Evolutionary conservation across 1,140 invertebrate genomes (phyloP).

Genomic region (Bathynomus jamesi): DNA sequence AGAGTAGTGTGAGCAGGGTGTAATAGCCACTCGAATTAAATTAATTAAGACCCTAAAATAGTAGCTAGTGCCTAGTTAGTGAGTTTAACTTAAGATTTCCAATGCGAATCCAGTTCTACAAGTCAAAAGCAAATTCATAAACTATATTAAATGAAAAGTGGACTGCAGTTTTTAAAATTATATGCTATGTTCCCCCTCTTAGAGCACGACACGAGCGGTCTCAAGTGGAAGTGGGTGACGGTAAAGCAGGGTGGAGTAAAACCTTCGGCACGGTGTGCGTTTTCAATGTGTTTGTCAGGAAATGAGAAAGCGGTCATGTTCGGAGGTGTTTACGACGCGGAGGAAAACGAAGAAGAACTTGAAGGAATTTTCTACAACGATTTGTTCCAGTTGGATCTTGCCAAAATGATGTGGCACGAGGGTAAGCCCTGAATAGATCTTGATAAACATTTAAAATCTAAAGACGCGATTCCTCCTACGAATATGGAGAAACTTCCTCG

Average conservation of each 20-base stretch:
- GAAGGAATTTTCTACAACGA: constrained; percentile 75
- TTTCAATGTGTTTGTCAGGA: constrained; percentile 48
- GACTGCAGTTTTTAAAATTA: too few species aligned
- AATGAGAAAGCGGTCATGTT: constrained; percentile 60
- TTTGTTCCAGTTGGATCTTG: constrained; percentile 65
- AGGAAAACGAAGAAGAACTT: constrained; percentile 66
- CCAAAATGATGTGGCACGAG: constrained; percentile 46
- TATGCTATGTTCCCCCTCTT: too few species aligned
- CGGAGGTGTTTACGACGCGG: constrained; percentile 66
- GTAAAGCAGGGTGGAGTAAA: constrained; percentile 60
- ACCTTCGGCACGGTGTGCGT: constrained; percentile 60
- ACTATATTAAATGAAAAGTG: too few species aligned
- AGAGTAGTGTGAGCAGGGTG: too few species aligned
- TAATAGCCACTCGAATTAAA: too few species aligned
- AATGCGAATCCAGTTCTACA: too few species aligned
- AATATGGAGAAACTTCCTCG: too few species aligned
- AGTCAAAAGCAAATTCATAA: too few species aligned
- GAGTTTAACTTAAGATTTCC: too few species aligned
- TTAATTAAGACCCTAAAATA: too few species aligned
- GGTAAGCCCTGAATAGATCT: constrained; percentile 48
- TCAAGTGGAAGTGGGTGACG: constrained; percentile 66
- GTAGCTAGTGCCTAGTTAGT: too few species aligned
- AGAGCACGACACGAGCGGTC: constrained; percentile 53
- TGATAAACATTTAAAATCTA: neutral
- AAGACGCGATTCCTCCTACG: neutral